A percentile compares a stretch with the other conserved stretches of the same genome.
Conservation (phyloP, 2,888 invertebrate species). For the Laothoe populi region DNA sequence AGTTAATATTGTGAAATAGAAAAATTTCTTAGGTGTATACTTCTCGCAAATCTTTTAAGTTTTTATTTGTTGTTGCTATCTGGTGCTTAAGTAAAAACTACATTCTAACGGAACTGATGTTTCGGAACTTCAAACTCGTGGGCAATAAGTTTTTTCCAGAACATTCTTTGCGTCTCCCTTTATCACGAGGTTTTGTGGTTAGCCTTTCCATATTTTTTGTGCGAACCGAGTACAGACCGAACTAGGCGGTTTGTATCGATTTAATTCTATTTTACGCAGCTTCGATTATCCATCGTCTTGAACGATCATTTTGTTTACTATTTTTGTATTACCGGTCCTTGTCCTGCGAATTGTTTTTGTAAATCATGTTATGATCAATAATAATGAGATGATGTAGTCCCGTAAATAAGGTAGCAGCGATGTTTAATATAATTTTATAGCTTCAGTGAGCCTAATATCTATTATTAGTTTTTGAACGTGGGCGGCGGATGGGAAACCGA, state of each 20-base stretch:
- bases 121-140: neutral
- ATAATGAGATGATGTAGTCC: constrained; percentile 38
- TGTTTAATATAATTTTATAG: constrained; percentile 8
- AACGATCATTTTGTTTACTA: constrained; percentile 48
- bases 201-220: neutral
- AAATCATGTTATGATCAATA: constrained; percentile 29
- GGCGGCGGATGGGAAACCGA: constrained; percentile 4
- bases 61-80: neutral
- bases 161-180: neutral
- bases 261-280: constrained; percentile 51
- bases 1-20: too few species aligned
- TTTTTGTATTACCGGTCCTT: constrained; percentile 52
- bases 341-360: constrained; percentile 36
- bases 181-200: neutral
- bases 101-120: neutral
- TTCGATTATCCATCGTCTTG: constrained; percentile 53
- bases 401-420: constrained; percentile 4
- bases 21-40: too few species aligned
- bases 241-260: constrained; percentile 41
- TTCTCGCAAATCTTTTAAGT: too few species aligned
- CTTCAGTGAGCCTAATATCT: neutral
- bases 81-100: neutral
- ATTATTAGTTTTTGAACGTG: constrained; percentile 1
- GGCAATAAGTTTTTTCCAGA: neutral
- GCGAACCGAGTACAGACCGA: constrained; percentile 14